Evolutionary conservation across 2,888 invertebrate species (phyloP).

Genomic region (Diachrysia chrysitis): DNA sequence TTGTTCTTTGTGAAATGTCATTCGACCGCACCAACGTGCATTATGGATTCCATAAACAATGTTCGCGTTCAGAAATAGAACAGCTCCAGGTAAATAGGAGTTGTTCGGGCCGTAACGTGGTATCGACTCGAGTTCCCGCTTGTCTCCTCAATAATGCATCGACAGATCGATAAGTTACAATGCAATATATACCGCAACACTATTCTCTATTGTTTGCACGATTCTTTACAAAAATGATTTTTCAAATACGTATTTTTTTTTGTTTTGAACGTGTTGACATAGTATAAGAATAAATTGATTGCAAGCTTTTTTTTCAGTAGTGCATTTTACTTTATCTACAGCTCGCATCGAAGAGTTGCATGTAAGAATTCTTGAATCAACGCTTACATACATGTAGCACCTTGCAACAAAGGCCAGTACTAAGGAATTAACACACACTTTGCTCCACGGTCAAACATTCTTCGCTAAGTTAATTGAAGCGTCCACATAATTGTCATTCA

Average conservation of each 20-base stretch:
- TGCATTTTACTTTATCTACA: too few relatives aligned
- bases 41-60: constrained; percentile 86
- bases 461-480: not conserved
- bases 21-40: constrained; percentile 68
- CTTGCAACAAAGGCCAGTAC: not conserved
- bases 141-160: constrained; percentile 84
- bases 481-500: not conserved
- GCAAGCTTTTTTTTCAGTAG: constrained; percentile 14
- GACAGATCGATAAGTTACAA: constrained; percentile 79
- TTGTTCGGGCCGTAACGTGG: constrained; percentile 63
- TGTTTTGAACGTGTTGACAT: constrained; percentile 23
- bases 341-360: not conserved
- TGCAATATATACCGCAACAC: constrained; percentile 68
- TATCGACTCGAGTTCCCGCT: constrained; percentile 68
- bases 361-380: not conserved
- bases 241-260: constrained; percentile 46
- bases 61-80: constrained; percentile 80
- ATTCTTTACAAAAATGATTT: constrained; percentile 55
- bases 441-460: not conserved
- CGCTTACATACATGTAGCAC: not conserved
- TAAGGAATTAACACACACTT: not conserved
- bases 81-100: constrained; percentile 74
- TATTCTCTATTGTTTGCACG: constrained; percentile 68
- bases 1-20: constrained; percentile 77
- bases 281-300: constrained; percentile 19